Conservation (phyloP, 2,888 invertebrate species). For the Microchrysa polita region DNA sequence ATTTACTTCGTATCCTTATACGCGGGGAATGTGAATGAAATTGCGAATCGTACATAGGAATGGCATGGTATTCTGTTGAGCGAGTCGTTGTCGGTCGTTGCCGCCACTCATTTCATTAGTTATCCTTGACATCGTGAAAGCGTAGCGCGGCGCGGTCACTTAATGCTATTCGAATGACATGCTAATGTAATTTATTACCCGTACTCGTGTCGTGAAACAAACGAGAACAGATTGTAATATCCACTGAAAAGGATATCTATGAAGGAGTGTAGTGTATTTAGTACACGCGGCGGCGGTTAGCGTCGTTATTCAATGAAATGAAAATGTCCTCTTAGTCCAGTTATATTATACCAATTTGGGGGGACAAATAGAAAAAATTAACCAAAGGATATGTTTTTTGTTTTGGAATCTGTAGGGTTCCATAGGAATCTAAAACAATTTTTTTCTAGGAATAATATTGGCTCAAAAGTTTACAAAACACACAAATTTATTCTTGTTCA, state of each 20-base stretch:
- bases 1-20: too few relatives aligned
- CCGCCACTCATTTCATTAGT: constrained; percentile 27
- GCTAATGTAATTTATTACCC: constrained; percentile 39
- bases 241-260: neutral
- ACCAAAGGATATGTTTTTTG: too few relatives aligned
- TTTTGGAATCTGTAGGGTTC: too few relatives aligned
- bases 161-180: constrained; percentile 40
- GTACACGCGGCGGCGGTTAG: neutral
- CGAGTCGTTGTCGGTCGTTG: neutral
- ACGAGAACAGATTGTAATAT: constrained; percentile 30
- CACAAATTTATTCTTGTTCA: too few relatives aligned
- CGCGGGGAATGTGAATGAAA: too few relatives aligned
- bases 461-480: too few relatives aligned
- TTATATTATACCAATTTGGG: too few relatives aligned
- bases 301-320: constrained; percentile 21
- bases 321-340: neutral
- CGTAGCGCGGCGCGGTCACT: constrained; percentile 26
- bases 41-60: too few relatives aligned
- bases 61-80: neutral
- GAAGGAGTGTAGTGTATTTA: neutral
- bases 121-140: constrained; percentile 37
- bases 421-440: too few relatives aligned
- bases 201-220: neutral
- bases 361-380: too few relatives aligned
- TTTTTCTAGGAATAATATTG: too few relatives aligned